A percentile compares a stretch with the other conserved stretches of the same genome.
Evolutionary conservation across 92 coral and sea anemone species (phyloP).

Genomic region (Porites rus): DNA sequence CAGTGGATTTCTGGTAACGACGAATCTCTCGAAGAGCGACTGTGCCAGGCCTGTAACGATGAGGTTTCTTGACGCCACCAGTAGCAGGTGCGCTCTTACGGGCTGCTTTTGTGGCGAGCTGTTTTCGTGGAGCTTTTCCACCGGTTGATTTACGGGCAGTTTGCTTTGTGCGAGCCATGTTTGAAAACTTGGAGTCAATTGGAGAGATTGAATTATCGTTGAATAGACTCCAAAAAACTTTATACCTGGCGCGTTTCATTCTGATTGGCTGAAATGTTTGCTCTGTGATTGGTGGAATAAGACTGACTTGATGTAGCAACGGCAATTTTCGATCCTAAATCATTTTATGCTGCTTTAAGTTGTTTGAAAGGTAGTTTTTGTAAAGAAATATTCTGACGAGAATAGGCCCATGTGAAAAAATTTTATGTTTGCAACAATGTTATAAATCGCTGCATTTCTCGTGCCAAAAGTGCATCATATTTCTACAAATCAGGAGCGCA

Average conservation of each 20-base stretch:
- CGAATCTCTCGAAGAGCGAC: conserved; percentile 94
- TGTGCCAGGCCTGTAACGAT: conserved; percentile 96
- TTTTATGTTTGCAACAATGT: neutral
- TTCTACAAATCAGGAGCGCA: neutral
- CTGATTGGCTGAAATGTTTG: neutral
- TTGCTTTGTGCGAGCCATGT: conserved; percentile 88
- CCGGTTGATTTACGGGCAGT: conserved; percentile 90
- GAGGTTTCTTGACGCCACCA: conserved; percentile 93
- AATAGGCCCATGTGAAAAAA: neutral
- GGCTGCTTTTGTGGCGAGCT: conserved; percentile 91
- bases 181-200: neutral
- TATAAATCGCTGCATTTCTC: neutral
- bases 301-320: neutral
- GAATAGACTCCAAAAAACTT: neutral
- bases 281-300: neutral
- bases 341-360: neutral
- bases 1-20: conserved; percentile 90
- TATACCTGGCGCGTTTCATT: neutral
- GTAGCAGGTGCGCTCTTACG: conserved; percentile 89
- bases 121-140: conserved; percentile 95
- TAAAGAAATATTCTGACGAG: neutral
- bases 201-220: neutral
- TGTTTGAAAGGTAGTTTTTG: no score
- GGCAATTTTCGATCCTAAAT: neutral
- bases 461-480: neutral